Conservation (phyloP, 1,140 invertebrate genomes). For the Polypedilum vanderplanki region DNA sequence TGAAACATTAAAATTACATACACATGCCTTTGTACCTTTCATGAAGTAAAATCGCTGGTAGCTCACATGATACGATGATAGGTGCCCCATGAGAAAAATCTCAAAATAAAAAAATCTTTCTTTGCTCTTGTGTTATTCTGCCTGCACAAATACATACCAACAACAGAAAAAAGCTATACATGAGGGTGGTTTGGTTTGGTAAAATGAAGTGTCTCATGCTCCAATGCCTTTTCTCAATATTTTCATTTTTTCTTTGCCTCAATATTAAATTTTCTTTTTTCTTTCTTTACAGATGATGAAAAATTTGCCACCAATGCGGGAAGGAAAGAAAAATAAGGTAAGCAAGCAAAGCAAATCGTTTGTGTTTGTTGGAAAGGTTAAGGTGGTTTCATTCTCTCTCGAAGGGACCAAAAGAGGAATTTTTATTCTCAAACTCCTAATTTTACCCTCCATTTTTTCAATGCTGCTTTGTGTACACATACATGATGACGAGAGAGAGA, state of each 20-base stretch:
- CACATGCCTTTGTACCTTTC: background rate
- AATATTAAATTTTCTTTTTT: background rate
- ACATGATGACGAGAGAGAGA: conserved; percentile 15
- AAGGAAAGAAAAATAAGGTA: conserved; percentile 6
- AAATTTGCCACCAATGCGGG: conserved; percentile 10
- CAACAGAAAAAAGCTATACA: background rate
- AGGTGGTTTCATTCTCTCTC: too few relatives aligned
- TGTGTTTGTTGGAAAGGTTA: too few relatives aligned
- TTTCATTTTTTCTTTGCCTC: conserved; percentile 1
- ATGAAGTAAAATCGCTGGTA: background rate
- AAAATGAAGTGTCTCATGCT: conserved; percentile 1
- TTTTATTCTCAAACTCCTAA: background rate
- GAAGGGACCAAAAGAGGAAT: too few relatives aligned
- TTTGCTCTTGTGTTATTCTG: background rate
- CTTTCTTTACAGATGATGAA: background rate
- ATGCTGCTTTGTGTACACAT: conserved; percentile 21
- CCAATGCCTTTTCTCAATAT: background rate
- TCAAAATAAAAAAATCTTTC: background rate
- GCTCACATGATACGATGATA: background rate
- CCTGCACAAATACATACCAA: background rate
- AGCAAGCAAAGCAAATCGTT: background rate
- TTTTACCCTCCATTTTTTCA: background rate
- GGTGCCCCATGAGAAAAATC: conserved; percentile 3
- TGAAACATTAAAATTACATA: background rate
- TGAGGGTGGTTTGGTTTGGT: background rate